phyloP scores from a whole-genome alignment of 2,113 vertebrate genomes.

The Sisor rabdophorus region DNA sequence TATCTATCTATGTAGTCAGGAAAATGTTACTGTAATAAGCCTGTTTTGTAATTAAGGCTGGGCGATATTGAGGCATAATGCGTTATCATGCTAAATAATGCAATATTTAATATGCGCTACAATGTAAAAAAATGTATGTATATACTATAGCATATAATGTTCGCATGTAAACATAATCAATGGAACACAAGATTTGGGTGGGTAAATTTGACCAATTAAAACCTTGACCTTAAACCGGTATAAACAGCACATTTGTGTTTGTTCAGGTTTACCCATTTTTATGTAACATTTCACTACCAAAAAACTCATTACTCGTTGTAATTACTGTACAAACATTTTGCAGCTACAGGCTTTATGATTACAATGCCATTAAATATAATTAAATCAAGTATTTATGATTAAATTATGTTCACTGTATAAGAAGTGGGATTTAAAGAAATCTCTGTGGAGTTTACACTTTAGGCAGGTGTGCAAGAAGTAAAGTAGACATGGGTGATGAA shows the following conservation, averaged over 20 bases:
- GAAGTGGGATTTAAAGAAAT: not conserved
- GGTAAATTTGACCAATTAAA: not conserved
- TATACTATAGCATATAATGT: no score
- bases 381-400: not conserved
- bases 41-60: no score
- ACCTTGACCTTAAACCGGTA: not conserved
- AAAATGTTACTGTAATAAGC: no score
- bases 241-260: not conserved
- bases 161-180: not conserved
- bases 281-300: not conserved
- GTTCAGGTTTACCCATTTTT: not conserved
- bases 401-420: not conserved
- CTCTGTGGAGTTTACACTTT: not conserved
- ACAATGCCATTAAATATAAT: not conserved
- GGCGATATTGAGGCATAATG: no score
- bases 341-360: constrained; percentile 5
- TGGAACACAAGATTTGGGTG: not conserved
- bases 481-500: not conserved
- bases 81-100: no score
- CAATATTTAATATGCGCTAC: no score
- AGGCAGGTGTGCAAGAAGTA: no score
- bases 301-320: not conserved
- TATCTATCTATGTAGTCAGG: not conserved
- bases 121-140: no score
- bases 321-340: constrained; percentile 9